phyloP scores from a whole-genome alignment of 2,113 vertebrate species.

The Anseranas semipalmata region DNA sequence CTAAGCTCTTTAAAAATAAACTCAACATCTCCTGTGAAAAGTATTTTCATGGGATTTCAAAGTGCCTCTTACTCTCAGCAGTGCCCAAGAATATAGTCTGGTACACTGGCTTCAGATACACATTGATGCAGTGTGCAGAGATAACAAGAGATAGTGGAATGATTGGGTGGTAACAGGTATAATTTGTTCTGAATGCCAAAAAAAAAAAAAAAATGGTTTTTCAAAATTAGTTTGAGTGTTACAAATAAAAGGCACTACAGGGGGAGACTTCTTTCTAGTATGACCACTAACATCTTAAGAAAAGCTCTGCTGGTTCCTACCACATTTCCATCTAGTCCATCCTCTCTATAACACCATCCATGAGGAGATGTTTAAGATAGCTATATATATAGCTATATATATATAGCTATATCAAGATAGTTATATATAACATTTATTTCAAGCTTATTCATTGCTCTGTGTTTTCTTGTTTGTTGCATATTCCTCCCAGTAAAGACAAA shows the following conservation, averaged over 20 bases:
- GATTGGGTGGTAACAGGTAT: background rate
- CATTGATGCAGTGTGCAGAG: background rate
- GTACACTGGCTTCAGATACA: background rate
- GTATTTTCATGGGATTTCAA: background rate
- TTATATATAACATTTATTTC: background rate
- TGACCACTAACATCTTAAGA: background rate
- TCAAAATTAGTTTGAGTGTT: background rate
- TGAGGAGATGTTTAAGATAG: background rate
- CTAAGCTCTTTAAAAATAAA: slow-evolving; percentile 33
- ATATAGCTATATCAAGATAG: too few relatives aligned
- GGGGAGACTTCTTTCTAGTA: background rate
- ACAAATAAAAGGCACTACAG: background rate
- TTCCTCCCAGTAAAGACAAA: background rate
- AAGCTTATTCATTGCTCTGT: background rate
- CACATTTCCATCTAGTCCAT: background rate
- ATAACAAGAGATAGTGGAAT: background rate
- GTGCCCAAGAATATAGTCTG: background rate
- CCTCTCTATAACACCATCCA: background rate
- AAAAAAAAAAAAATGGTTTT: background rate
- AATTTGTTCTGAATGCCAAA: background rate
- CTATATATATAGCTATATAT: too few relatives aligned
- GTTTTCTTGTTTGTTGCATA: background rate
- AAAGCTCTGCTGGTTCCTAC: background rate
- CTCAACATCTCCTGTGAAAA: background rate
- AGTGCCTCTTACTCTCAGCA: background rate